phyloP scores from a whole-genome alignment of 2,888 invertebrate genomes.

The Mechanitis messenoides region DNA sequence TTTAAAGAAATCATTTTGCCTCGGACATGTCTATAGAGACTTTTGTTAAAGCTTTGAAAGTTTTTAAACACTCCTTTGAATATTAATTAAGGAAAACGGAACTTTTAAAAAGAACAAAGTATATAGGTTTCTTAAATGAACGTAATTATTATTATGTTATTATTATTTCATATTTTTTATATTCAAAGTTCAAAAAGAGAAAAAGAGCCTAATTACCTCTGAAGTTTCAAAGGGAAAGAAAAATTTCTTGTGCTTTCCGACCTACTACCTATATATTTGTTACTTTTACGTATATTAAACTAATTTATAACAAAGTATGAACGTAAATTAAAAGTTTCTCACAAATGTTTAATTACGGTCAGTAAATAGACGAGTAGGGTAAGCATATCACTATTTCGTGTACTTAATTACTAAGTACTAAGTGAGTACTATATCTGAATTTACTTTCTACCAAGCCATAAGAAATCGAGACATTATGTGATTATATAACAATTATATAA shows the following conservation, averaged over 20 bases:
- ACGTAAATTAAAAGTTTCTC: no score
- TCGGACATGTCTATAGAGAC: background rate
- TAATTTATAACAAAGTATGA: no score
- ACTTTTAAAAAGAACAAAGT: background rate
- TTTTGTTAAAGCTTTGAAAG: constrained; percentile 1
- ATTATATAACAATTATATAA: background rate
- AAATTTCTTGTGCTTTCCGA: no score
- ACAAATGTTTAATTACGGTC: no score
- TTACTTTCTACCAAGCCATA: background rate
- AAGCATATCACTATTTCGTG: no score
- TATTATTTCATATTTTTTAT: background rate
- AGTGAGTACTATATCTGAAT: background rate
- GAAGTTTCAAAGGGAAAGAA: no score
- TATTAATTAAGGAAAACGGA: background rate
- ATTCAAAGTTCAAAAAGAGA: background rate
- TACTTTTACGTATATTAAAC: no score
- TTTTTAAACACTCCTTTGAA: constrained; percentile 2
- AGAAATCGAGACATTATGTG: background rate
- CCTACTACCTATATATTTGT: no score
- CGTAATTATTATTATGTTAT: background rate
- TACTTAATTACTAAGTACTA: no score
- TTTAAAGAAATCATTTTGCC: background rate
- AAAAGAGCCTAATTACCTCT: background rate
- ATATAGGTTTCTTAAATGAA: background rate
- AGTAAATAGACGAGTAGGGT: no score